Percentiles rank a stretch among this genome's conserved stretches.
Conservation (phyloP, 1,140 invertebrate genomes). For the Elysia chlorotica region DNA sequence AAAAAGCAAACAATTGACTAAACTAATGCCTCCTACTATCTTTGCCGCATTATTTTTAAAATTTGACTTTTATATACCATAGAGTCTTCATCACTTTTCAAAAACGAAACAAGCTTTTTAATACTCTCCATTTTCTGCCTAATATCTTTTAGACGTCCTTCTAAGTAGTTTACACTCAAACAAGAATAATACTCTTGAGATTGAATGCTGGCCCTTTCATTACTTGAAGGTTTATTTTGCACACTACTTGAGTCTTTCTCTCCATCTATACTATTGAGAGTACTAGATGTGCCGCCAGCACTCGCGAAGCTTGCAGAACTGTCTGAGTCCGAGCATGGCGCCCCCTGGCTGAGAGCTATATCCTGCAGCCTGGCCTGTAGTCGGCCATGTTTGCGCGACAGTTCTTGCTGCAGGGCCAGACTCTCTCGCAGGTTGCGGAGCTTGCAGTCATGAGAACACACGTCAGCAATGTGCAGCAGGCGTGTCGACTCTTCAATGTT, state of each 20-base stretch:
- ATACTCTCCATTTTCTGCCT: background rate
- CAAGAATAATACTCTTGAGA: background rate
- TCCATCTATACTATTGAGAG: background rate
- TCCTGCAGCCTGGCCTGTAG: background rate
- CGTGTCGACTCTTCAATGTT: conserved; percentile 38
- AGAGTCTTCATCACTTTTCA: conserved; percentile 6
- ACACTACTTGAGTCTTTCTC: background rate
- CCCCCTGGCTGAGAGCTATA: background rate
- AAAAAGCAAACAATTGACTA: too few relatives aligned
- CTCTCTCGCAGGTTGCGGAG: conserved; percentile 25
- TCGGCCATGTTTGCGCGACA: background rate
- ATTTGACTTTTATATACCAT: too few relatives aligned
- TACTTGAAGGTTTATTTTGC: background rate
- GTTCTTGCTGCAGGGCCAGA: background rate
- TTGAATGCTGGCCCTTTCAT: background rate
- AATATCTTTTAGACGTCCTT: background rate
- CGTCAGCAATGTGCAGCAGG: conserved; percentile 32
- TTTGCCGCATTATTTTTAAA: too few relatives aligned
- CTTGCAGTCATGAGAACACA: conserved; percentile 38
- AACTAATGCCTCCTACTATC: too few relatives aligned
- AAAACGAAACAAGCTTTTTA: background rate
- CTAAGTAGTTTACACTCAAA: background rate
- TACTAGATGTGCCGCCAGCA: background rate
- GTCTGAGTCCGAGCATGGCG: background rate
- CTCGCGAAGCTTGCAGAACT: background rate